Evolutionary conservation across 2,113 vertebrate genomes (phyloP).

Genomic region (Mionectes macconnelli): DNA sequence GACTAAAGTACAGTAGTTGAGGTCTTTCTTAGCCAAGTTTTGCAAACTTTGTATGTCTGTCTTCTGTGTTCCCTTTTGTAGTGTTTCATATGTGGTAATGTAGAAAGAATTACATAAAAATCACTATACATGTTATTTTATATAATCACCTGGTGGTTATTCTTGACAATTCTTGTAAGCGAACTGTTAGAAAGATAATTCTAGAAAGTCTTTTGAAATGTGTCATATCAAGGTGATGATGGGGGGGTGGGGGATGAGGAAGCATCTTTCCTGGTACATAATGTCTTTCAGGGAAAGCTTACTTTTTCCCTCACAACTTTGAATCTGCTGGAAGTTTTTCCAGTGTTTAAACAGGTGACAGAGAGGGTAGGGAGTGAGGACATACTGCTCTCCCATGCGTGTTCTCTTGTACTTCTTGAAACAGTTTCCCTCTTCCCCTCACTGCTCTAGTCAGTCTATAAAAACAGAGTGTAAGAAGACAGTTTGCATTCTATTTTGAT

Average conservation of each 20-base stretch:
- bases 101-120: conserved; percentile 34
- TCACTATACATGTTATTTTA: conserved; percentile 13
- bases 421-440: background rate
- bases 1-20: background rate
- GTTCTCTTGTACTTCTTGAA: background rate
- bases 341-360: background rate
- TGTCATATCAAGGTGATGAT: background rate
- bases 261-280: background rate
- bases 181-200: conserved; percentile 39
- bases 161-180: conserved; percentile 29
- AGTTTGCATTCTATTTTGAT: background rate
- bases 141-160: conserved; percentile 50
- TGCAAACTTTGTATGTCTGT: background rate
- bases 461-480: background rate
- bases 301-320: background rate
- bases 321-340: background rate
- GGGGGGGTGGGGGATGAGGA: background rate
- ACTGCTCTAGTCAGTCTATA: background rate
- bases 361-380: background rate
- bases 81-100: conserved; percentile 20
- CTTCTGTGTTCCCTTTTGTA: background rate
- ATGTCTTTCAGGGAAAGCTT: background rate
- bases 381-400: background rate
- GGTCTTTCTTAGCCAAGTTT: conserved; percentile 14
- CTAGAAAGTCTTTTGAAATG: conserved; percentile 35